phyloP scores from a whole-genome alignment of 2,888 invertebrate species.

The Eupsilia transversa region DNA sequence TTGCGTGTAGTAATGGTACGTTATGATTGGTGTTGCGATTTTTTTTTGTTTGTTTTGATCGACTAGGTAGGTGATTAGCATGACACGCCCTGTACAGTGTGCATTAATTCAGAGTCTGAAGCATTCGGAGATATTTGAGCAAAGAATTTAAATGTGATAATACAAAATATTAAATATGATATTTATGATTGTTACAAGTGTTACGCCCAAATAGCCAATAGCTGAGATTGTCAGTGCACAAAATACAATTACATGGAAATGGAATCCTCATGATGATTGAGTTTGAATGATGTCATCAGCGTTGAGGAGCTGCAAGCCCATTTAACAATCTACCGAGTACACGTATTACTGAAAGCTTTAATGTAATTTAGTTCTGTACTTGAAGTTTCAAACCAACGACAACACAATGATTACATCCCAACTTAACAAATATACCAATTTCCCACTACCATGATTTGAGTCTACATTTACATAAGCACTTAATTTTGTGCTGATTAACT shows the following conservation, averaged over 20 bases:
- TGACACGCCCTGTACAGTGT: background rate
- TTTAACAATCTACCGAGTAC: background rate
- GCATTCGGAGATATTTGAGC: background rate
- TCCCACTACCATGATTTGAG: conserved; percentile 8
- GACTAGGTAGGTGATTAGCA: background rate
- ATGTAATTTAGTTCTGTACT: background rate
- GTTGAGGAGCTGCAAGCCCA: background rate
- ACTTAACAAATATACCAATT: conserved; percentile 19
- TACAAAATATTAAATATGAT: background rate
- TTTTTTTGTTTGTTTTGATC: conserved; percentile 23
- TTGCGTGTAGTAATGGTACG: conserved; percentile 48
- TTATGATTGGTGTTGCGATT: conserved; percentile 18
- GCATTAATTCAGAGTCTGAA: background rate
- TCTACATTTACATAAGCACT: conserved; percentile 22
- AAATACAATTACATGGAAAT: background rate
- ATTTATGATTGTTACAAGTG: background rate
- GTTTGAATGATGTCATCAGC: background rate
- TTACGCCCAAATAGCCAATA: background rate
- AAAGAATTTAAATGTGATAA: background rate
- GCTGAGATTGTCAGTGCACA: background rate
- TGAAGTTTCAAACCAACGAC: background rate
- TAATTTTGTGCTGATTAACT: conserved; percentile 39
- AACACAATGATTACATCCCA: conserved; percentile 10
- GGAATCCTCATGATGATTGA: background rate
- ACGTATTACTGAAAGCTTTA: conserved; percentile 10